Conservation (phyloP, 2,797 vertebrate genomes). For the Lepus townsendii region DNA sequence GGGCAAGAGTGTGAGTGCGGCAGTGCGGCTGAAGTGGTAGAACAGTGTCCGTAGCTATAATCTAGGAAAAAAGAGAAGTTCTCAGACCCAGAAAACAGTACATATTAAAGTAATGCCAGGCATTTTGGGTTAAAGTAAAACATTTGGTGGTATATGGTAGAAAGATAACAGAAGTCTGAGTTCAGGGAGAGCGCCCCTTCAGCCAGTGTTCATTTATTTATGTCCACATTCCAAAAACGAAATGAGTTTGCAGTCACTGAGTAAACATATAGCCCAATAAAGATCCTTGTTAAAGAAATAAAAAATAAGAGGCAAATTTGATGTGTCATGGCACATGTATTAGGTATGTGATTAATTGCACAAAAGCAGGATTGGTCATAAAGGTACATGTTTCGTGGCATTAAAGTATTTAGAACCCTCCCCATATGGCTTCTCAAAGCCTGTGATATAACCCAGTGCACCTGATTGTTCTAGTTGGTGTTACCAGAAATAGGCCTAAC, state of each 20-base stretch:
- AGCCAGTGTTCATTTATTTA: slow-evolving; percentile 19
- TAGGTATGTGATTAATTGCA: slow-evolving; percentile 9
- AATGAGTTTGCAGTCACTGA: neutral
- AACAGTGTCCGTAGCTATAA: neutral
- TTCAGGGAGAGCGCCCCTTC: neutral
- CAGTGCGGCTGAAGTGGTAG: neutral
- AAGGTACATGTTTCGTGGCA: neutral
- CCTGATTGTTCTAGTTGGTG: neutral
- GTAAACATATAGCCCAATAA: slow-evolving; percentile 19
- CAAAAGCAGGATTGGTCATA: neutral
- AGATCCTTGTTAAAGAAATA: slow-evolving; percentile 20
- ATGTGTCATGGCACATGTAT: neutral
- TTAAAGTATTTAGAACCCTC: slow-evolving; percentile 17
- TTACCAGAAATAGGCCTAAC: slow-evolving; percentile 20
- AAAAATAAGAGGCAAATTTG: slow-evolving; percentile 34
- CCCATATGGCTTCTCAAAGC: neutral
- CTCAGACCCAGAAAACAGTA: neutral
- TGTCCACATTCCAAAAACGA: neutral
- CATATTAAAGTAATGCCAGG: neutral
- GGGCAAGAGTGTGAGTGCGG: neutral
- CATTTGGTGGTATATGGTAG: neutral
- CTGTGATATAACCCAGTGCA: neutral
- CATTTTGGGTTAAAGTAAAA: neutral
- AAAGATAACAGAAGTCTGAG: slow-evolving; percentile 41
- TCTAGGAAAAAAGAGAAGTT: neutral